These are phyloP conservation scores for Passer montanus DNA, from an alignment of 2,113 vertebrate species.

Conservation along the genomic window DNA sequence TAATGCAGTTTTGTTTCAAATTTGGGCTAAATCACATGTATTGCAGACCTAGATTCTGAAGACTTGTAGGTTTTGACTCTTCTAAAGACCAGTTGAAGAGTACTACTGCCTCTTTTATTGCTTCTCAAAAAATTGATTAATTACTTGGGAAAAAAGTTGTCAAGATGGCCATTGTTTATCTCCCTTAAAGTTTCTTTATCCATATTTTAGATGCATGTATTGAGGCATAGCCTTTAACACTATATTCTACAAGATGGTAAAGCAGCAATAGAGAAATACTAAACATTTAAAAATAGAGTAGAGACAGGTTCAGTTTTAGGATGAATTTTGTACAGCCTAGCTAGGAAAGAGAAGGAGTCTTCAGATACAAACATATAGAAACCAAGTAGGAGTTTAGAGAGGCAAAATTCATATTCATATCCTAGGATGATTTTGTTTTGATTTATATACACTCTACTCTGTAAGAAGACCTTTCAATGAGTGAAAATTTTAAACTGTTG, in stretches of 20 bases:
- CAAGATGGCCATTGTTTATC: neutral
- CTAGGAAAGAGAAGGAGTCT: neutral
- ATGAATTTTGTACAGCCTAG: neutral
- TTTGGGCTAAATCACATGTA: neutral
- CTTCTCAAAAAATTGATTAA: neutral
- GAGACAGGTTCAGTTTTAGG: neutral
- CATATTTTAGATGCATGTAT: neutral
- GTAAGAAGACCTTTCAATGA: neutral
- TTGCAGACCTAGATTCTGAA: neutral
- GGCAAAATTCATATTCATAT: neutral
- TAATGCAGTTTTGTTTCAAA: conserved; percentile 9
- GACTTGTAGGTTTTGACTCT: neutral
- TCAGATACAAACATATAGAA: neutral
- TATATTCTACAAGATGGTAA: neutral
- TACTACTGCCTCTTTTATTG: neutral
- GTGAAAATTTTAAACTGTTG: neutral
- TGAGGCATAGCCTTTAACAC: neutral
- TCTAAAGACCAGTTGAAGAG: neutral
- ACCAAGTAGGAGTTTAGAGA: neutral
- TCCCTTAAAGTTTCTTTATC: neutral
- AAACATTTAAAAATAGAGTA: neutral
- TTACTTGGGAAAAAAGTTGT: neutral
- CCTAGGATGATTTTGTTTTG: neutral
- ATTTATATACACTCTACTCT: neutral
- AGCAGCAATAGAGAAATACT: neutral